A percentile compares a stretch with the other conserved stretches of the same genome.
Conservation (phyloP, 2,797 vertebrate species). For the Lepilemur septentrionalis region DNA sequence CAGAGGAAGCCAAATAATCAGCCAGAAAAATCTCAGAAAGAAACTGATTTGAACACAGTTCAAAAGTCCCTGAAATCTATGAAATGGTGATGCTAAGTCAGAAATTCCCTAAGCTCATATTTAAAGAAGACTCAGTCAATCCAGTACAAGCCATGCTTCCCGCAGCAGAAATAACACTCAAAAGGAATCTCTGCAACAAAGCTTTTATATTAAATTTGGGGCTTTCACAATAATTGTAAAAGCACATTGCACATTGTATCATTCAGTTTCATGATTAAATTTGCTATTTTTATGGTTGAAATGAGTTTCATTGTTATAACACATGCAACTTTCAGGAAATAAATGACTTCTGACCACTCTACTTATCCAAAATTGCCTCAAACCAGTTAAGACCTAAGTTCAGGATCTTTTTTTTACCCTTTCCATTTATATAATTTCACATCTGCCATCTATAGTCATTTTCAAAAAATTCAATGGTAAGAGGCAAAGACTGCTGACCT, state of each 20-base stretch:
- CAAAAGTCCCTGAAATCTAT: constrained; percentile 17
- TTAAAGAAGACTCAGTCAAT: not conserved
- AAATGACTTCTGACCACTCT: not conserved
- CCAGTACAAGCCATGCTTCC: not conserved
- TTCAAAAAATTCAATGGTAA: not conserved
- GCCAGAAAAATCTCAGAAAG: not conserved
- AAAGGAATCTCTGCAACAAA: not conserved
- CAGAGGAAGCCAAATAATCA: not conserved
- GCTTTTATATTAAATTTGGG: not conserved
- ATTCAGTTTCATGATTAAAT: not conserved
- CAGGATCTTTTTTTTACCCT: not conserved
- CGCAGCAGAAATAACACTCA: not conserved
- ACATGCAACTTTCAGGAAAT: not conserved
- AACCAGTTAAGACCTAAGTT: not conserved
- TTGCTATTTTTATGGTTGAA: not conserved
- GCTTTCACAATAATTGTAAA: constrained; percentile 22
- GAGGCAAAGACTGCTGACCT: not conserved
- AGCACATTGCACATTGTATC: not conserved
- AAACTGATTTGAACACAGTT: constrained; percentile 2
- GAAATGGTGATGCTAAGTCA: not conserved
- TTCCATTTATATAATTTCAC: constrained; percentile 29
- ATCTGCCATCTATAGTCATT: not conserved
- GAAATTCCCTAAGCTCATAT: not conserved
- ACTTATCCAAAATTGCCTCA: not conserved
- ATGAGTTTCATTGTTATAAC: not conserved